Base-by-base conservation (phyloP, 2,113 vertebrate genomes). In the Manacus vitellinus region DNA sequence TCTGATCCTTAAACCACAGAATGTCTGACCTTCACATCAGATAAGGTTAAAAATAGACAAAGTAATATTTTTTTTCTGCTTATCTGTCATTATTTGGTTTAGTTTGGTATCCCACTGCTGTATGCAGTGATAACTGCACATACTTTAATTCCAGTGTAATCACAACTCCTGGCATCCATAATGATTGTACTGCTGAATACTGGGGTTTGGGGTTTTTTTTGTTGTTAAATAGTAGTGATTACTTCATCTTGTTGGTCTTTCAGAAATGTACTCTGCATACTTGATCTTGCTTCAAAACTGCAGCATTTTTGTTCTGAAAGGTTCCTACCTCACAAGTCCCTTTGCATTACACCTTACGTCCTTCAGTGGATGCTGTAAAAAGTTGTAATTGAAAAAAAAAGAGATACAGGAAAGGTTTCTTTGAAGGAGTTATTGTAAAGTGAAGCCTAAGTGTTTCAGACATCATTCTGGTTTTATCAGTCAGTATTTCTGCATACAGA, bases 11-110 rank as follows among this genome's bases (percentile, higher is more conserved):
- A 83, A 79, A 47, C 49, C 52, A 52, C 59, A 72, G 63, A 28
- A 81, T 41, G 55, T 47, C 58, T 85, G 85, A 87, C 88, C 81
- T 94, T 94, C 23, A 6, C 25, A 31, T 93, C 44, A 79, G 85
- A 89, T 91, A 77, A 83, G 5, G 46, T 77, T 94, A 91, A 93
- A 95, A 95, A 86, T 70, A 89, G 41, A 37, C 55, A 78, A 91
- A 88, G 62, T 54, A 63, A 6, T 73, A 17, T 7, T 92, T 79
- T 47, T 74, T 71, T 65, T 62, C 41, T 73, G 17, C 24, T 93
- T 78, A 75, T 85, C 51, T 9, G 20, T 73, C 65, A 46, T 61
- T 70, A 39, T 67, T 90, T 92, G 54, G 46, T 70, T 77, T 63
- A 41, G 47, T 66, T 90, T 2, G 0, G 35, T 59, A 27, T 92